Base-by-base conservation (phyloP, 2,113 vertebrate species). In the Osmerus mordax region DNA sequence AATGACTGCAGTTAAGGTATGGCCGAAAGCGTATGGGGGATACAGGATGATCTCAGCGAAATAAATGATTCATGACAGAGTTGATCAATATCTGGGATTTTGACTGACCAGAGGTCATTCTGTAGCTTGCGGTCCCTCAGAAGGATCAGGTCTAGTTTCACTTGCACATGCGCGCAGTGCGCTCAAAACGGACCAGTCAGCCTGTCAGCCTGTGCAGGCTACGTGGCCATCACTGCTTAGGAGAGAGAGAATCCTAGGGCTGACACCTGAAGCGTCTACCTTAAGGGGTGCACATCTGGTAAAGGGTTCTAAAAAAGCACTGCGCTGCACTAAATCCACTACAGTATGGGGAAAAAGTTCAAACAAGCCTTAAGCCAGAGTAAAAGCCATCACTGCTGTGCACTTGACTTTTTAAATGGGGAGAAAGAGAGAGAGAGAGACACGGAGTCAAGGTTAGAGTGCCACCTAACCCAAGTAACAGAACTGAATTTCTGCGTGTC, bases 201-300 rank as follows among this genome's bases (percentile, higher is more conserved):
- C 63, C 59, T 52, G 70, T 54, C 41, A 28, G 25, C 11, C 6
- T 32, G 28, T 60, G 61, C 15, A 32, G 67, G 29, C 6, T 23
- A 32, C 9, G 65, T 67, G 29, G 29, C 15, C 32, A 7, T 14
- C 68, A 59, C 16, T 36, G 41, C 55, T 52, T 9, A 25, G 9
- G 8, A 76, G 52, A 56, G 29, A 59, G 60, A 52, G 8, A 12
- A 47, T 47, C 41, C 51, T 41, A 0, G 55, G 1, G 15, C 36
- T 51, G 7, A 59, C 52, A 54, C 55, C 56, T 32, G 64, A 19
- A 71, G 51, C 54, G 47, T 73, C 74, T 68, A 66, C 60, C 23
- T 70, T 41, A 19, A 67, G 62, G 66, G 52, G 16, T 15, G 2
- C 19, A 73, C 77, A 71, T 82, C 80, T 82, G 80, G 74, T 71